Evolutionary conservation across 2,113 vertebrate genomes (phyloP).

Genomic region (Elephantulus edwardii): DNA sequence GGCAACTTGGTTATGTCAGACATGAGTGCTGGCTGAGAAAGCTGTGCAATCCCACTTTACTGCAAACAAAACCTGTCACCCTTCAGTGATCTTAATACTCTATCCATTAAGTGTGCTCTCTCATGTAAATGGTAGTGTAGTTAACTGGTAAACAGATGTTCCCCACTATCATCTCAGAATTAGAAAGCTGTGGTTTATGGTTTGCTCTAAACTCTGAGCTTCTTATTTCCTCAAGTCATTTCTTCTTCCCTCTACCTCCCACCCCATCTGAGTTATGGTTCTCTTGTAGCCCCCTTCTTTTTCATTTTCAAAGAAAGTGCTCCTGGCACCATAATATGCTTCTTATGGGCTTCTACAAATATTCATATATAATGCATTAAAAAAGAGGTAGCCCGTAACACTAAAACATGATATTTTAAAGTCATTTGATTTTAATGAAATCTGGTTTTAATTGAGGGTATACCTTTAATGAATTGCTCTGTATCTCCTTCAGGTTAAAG

Average conservation of each 20-base stretch:
- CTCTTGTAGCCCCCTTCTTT: background rate
- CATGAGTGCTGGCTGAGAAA: conserved; percentile 53
- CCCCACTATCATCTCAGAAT: conserved; percentile 71
- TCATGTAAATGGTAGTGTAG: conserved; percentile 78
- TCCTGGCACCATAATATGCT: background rate
- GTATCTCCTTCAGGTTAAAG: conserved; percentile 50
- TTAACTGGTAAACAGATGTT: conserved; percentile 83
- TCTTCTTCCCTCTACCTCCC: conserved; percentile 65
- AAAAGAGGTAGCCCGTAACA: background rate
- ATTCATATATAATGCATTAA: background rate
- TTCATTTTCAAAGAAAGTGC: background rate
- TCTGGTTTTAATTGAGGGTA: conserved; percentile 67
- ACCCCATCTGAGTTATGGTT: conserved; percentile 54
- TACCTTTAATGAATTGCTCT: conserved; percentile 68
- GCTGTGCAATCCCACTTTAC: conserved; percentile 71
- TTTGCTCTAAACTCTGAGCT: conserved; percentile 73
- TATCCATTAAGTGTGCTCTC: conserved; percentile 78
- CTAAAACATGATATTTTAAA: conserved; percentile 35
- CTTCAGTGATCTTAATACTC: conserved; percentile 83
- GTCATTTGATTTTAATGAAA: conserved; percentile 37
- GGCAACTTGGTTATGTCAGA: conserved; percentile 75
- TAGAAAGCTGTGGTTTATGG: conserved; percentile 76
- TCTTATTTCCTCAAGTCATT: conserved; percentile 74
- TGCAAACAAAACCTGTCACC: conserved; percentile 82
- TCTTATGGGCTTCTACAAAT: background rate